Evolutionary conservation across 2,797 vertebrate genomes (phyloP).

Genomic region (Gobio occitaniae): DNA sequence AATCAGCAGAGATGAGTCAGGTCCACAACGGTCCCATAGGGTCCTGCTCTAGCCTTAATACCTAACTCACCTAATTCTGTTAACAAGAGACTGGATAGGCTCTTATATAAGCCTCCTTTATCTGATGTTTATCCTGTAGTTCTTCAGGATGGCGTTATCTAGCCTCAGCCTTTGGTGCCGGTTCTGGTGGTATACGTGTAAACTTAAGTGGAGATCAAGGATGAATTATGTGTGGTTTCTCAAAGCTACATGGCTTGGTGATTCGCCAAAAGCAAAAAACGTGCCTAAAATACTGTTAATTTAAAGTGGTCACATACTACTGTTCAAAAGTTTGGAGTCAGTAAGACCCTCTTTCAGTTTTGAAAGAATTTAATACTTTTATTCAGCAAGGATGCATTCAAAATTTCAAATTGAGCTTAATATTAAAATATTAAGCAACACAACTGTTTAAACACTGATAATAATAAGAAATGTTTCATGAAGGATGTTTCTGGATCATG

Average conservation of each 20-base stretch:
- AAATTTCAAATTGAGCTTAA: no score
- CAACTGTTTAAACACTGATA: neutral
- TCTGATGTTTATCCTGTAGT: slow-evolving; percentile 33
- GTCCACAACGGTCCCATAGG: neutral
- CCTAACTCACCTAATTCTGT: slow-evolving; percentile 46
- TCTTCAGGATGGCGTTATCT: slow-evolving; percentile 5
- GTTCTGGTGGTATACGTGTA: neutral
- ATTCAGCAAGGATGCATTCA: neutral
- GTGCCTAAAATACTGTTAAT: neutral
- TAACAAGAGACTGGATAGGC: slow-evolving; percentile 40
- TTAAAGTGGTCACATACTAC: neutral
- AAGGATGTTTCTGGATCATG: no score
- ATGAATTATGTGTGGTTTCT: neutral
- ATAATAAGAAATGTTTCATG: neutral
- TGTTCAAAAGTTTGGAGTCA: neutral
- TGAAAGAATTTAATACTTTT: neutral
- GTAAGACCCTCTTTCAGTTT: no score
- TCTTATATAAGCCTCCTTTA: slow-evolving; percentile 21
- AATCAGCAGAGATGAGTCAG: neutral
- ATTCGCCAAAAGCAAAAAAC: neutral
- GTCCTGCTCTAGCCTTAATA: slow-evolving; percentile 22
- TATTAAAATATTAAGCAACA: neutral
- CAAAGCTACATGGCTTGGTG: neutral
- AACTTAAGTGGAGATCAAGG: neutral
- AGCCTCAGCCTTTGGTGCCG: neutral